A percentile compares a stretch with the other conserved stretches of the same genome.
These are phyloP conservation scores for Chloroclysta siterata DNA, from an alignment of 2,888 invertebrate genomes.

Conservation along the genomic window DNA sequence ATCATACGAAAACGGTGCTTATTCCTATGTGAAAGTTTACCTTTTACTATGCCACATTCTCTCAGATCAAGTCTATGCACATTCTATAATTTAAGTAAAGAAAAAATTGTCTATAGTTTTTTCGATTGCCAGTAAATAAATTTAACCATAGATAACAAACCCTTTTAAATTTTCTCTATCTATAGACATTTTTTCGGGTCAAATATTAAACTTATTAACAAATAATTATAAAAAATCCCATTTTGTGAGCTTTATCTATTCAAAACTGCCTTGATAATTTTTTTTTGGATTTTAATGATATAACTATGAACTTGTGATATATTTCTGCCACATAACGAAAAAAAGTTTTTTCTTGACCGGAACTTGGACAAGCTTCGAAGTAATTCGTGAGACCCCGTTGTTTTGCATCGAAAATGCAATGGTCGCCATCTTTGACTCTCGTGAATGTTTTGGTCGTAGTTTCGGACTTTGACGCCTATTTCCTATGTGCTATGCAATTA, in stretches of 20 bases:
- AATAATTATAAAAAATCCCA: background rate
- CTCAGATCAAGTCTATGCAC: too few relatives aligned
- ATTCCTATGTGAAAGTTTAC: background rate
- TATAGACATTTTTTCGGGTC: slow-evolving; percentile 43
- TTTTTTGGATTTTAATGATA: background rate
- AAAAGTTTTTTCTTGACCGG: slow-evolving; percentile 61
- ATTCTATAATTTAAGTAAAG: background rate
- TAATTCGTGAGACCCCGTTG: slow-evolving; percentile 83
- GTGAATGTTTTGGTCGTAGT: slow-evolving; percentile 90
- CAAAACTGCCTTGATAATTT: background rate
- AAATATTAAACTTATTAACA: slow-evolving; percentile 22
- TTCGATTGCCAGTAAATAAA: slow-evolving; percentile 8
- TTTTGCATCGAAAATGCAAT: slow-evolving; percentile 93
- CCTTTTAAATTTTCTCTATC: slow-evolving; percentile 41
- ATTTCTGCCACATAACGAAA: background rate
- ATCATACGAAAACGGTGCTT: too few relatives aligned
- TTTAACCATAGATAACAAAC: slow-evolving; percentile 1
- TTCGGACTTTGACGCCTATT: slow-evolving; percentile 78
- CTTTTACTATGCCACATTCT: slow-evolving; percentile 1
- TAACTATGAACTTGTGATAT: background rate
- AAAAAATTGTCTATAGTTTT: slow-evolving; percentile 2
- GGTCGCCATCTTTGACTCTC: slow-evolving; percentile 94
- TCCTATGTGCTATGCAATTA: slow-evolving; percentile 78
- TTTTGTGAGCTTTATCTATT: background rate
- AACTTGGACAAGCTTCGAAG: slow-evolving; percentile 67